phyloP scores from a whole-genome alignment of 1,140 invertebrate genomes.

The Achatina immaculata region DNA sequence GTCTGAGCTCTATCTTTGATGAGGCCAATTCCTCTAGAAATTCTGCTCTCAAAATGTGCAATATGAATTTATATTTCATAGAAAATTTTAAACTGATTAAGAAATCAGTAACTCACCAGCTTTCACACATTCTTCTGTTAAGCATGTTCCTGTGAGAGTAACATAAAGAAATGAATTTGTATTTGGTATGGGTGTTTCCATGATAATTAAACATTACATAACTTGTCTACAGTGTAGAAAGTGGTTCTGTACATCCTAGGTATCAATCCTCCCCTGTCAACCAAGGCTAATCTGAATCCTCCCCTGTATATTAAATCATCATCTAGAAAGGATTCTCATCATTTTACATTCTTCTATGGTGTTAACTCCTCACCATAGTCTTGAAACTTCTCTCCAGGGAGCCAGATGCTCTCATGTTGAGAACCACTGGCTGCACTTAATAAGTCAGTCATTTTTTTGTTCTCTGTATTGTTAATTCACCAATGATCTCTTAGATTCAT shows the following conservation, averaged over 20 bases:
- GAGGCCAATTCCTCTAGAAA: no score
- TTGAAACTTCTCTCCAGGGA: no score
- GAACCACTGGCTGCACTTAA: no score
- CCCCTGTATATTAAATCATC: no score
- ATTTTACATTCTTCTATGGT: neutral
- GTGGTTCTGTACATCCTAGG: neutral
- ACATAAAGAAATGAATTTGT: neutral
- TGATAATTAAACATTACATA: neutral
- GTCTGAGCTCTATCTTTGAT: no score
- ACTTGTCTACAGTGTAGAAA: neutral
- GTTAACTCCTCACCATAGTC: neutral
- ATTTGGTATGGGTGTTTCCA: neutral
- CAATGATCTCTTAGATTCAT: no score
- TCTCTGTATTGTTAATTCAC: no score
- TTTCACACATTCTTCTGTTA: slow-evolving; percentile 13
- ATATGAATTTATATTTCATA: no score
- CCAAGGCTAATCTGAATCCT: neutral
- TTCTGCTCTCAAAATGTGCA: neutral
- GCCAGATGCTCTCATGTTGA: no score
- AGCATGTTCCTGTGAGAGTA: slow-evolving; percentile 21
- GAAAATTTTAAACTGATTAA: no score
- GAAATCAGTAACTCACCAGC: slow-evolving; percentile 16
- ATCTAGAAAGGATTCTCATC: no score
- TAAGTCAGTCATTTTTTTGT: no score
- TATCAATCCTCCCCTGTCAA: neutral